A percentile compares a stretch with the other conserved stretches of the same genome.
phyloP scores from a whole-genome alignment of 1,140 invertebrate species.

The Drosophila kepulauana region DNA sequence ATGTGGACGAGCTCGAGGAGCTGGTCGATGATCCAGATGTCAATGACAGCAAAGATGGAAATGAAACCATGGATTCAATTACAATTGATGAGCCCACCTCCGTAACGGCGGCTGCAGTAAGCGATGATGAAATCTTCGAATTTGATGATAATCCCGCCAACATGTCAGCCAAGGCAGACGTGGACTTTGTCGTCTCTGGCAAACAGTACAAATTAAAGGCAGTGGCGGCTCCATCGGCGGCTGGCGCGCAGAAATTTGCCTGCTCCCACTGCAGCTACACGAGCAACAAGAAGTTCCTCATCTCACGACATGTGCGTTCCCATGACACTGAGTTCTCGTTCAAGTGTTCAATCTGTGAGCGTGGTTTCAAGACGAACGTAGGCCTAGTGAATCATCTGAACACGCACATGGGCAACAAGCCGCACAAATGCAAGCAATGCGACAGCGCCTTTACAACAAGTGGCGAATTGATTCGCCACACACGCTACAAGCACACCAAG shows the following conservation, averaged over 20 bases:
- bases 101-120: not conserved
- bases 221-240: slow-evolving; percentile 71
- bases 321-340: slow-evolving; percentile 98
- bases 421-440: slow-evolving; percentile 97
- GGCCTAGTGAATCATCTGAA: slow-evolving; percentile 98
- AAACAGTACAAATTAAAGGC: slow-evolving; percentile 57
- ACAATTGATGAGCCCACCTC: slow-evolving; percentile 26
- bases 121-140: slow-evolving; percentile 65
- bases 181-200: slow-evolving; percentile 44
- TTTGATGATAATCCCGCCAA: slow-evolving; percentile 86
- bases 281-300: slow-evolving; percentile 93
- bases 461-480: slow-evolving; percentile 96
- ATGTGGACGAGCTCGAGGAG: slow-evolving; percentile 50
- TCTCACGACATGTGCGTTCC: slow-evolving; percentile 97
- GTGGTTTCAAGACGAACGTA: slow-evolving; percentile 97
- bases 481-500: slow-evolving; percentile 96
- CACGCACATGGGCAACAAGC: slow-evolving; percentile 97
- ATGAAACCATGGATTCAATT: slow-evolving; percentile 29
- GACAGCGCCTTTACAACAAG: slow-evolving; percentile 97
- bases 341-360: slow-evolving; percentile 96
- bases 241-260: slow-evolving; percentile 91
- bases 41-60: not conserved
- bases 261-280: slow-evolving; percentile 97
- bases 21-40: slow-evolving; percentile 31
- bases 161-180: slow-evolving; percentile 85